Base-by-base conservation (phyloP, 1,140 invertebrate genomes). In the Grapholita molesta region DNA sequence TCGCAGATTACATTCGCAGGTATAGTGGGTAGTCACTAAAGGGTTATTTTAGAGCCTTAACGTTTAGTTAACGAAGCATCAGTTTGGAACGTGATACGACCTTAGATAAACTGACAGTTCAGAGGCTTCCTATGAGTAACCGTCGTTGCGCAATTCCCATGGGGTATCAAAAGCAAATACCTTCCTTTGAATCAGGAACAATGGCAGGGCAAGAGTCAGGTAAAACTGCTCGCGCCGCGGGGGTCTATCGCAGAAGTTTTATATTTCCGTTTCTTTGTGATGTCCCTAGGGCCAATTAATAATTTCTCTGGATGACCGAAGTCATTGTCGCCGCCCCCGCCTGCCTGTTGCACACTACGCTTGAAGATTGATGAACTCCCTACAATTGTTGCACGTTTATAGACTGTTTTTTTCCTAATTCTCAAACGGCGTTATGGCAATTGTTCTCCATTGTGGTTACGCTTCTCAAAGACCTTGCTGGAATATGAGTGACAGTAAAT, bases 231-330 rank as follows among this genome's bases (percentile, higher is more conserved):
- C 79, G 52, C 89, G 64, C 86, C 28, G 78, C 83, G 80, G 89
- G 89, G 86, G 82, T 84, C 76, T 81, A 71, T 79, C 77, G 80
- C 73, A 84, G 84, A 85, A 90, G 86, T 91, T 90, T 90, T 91
- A 90, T 91, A 90, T 91, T 89, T 91, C 89, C 89, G 89, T 80
- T 91, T 90, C 89, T 91, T 91, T 91, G 89, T 91, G 70, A 73
- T 77, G 77, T 78, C 73, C 79, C 78, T 77, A 73, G 71, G 76
- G 74, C 75, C 88, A 89, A 90, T 91, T 91, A 90, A 91, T 90
- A 90, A 91, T 89, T 91, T 91, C 79, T 80, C 83, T 87, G 79
- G 80, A 84, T 89, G 89, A 89, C 89, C 85, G 80, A 70, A 87
- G 82, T 83, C 80, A 90, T 91, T 90, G 88, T 90, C 80, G 74